Conservation (phyloP, 2,888 invertebrate genomes). For the Eilema depressum region DNA sequence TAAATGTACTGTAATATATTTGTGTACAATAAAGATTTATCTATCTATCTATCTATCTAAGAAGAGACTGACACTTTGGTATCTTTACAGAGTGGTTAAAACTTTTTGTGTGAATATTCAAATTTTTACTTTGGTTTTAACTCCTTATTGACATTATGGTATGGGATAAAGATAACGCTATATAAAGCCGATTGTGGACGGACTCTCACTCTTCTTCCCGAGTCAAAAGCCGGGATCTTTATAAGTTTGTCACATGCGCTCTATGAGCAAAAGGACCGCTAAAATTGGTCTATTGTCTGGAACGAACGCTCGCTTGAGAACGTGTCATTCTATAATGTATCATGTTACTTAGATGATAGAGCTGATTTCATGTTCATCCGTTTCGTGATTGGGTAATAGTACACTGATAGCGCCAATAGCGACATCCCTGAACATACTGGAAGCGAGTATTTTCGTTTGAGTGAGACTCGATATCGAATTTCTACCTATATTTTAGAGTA, state of each 20-base stretch:
- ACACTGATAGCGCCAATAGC: too few species aligned
- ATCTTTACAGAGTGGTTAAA: not conserved
- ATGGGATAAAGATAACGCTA: not conserved
- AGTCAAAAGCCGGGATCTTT: not conserved
- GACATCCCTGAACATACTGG: too few species aligned
- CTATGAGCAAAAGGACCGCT: not conserved
- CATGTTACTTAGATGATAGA: not conserved
- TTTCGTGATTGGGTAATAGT: not conserved
- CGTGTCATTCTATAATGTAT: not conserved
- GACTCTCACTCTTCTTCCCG: not conserved
- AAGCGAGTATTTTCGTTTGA: too few species aligned
- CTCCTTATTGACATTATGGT: not conserved
- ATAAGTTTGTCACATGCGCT: not conserved
- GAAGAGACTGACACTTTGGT: not conserved
- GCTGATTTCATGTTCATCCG: not conserved
- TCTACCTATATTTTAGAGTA: too few species aligned
- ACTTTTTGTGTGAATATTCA: not conserved
- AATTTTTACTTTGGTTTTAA: not conserved
- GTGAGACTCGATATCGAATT: too few species aligned
- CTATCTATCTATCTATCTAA: not conserved
- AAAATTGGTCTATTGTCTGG: not conserved
- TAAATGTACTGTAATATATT: too few species aligned
- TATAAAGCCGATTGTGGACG: too few species aligned
- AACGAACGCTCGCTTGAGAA: too few species aligned
- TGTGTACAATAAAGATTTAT: too few species aligned